Conservation (phyloP, 1,140 invertebrate genomes). For the Drosophila murphyi region DNA sequence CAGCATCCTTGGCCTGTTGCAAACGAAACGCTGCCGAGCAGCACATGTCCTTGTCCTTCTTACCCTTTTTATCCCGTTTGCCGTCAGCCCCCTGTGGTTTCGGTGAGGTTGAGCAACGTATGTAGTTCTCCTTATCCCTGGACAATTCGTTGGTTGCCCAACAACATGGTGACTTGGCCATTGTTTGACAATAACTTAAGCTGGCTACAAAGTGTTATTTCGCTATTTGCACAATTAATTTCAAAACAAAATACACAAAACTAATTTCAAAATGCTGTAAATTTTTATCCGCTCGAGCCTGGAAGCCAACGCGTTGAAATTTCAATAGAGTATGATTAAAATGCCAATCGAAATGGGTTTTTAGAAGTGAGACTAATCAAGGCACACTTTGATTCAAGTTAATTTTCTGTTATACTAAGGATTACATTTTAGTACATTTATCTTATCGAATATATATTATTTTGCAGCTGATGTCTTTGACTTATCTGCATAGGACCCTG, state of each 20-base stretch:
- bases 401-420: neutral
- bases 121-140: conserved; percentile 43
- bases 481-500: no score
- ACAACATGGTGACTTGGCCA: conserved; percentile 32
- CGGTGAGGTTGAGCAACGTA: conserved; percentile 46
- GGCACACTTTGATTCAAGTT: neutral
- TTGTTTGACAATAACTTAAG: neutral
- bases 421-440: no score
- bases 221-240: conserved; percentile 33
- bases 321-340: conserved; percentile 65
- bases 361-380: neutral
- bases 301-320: conserved; percentile 60
- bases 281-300: conserved; percentile 54
- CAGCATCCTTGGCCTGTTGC: conserved; percentile 18
- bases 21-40: conserved; percentile 46
- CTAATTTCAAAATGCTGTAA: conserved; percentile 49
- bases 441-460: no score
- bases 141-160: conserved; percentile 34
- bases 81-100: neutral
- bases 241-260: conserved; percentile 36
- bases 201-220: conserved; percentile 3
- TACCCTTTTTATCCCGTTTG: neutral
- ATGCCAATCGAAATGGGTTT: no score
- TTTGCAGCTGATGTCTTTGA: no score
- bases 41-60: conserved; percentile 40